Evolutionary conservation across 2,797 vertebrate genomes (phyloP).

Genomic region (Esox lucius): DNA sequence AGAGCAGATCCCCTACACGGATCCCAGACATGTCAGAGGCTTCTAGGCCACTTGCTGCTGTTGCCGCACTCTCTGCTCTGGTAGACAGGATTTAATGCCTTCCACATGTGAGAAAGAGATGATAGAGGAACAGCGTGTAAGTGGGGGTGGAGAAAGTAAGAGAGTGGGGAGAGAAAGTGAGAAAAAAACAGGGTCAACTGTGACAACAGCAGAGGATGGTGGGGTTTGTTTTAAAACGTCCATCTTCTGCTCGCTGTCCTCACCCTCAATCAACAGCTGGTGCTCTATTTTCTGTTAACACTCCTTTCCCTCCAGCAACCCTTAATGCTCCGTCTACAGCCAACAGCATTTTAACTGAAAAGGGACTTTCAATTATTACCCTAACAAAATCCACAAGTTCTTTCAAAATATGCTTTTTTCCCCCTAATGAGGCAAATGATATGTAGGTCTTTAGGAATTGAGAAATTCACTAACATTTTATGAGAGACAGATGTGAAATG

Average conservation of each 20-base stretch:
- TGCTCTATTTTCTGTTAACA: no score
- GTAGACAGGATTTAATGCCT: slow-evolving; percentile 82
- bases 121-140: slow-evolving; percentile 8
- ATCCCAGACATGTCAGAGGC: slow-evolving; percentile 20
- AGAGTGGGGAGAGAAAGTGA: no score
- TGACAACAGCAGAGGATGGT: no score
- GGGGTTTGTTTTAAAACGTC: background rate
- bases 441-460: background rate
- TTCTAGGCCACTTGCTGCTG: slow-evolving; percentile 47
- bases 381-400: background rate
- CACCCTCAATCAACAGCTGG: background rate
- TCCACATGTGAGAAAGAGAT: slow-evolving; percentile 73
- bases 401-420: background rate
- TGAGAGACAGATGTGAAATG: background rate
- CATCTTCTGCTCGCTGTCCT: background rate
- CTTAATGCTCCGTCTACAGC: background rate
- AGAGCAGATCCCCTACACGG: slow-evolving; percentile 45
- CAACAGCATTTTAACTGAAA: background rate
- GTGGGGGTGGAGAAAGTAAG: no score
- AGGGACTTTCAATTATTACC: no score
- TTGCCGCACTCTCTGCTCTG: slow-evolving; percentile 66
- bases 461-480: background rate
- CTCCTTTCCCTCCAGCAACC: no score
- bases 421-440: background rate
- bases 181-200: no score